phyloP scores from a whole-genome alignment of 2,113 vertebrate species.

The Opisthocomus hoazin region DNA sequence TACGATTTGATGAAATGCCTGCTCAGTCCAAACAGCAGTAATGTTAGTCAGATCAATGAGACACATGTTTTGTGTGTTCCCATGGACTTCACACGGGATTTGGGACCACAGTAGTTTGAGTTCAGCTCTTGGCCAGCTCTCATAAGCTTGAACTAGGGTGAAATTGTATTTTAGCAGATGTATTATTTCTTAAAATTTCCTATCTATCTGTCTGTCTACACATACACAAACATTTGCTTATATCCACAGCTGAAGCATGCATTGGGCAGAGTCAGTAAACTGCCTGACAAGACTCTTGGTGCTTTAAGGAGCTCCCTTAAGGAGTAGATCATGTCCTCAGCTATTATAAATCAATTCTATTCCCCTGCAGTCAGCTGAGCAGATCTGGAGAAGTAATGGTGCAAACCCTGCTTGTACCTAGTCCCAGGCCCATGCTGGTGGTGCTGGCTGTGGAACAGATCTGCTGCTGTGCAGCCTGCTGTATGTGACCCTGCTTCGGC shows the following conservation, averaged over 20 bases:
- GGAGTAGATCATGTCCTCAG: neutral
- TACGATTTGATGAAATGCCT: too few species aligned
- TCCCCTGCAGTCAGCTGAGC: neutral
- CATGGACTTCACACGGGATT: neutral
- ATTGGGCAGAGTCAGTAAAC: neutral
- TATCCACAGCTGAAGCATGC: too few species aligned
- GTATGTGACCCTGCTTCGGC: too few species aligned
- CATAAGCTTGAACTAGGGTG: neutral
- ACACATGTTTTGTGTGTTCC: neutral
- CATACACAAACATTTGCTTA: neutral
- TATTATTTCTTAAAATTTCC: neutral
- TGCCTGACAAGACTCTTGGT: neutral
- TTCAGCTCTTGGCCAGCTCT: neutral
- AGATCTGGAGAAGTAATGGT: neutral
- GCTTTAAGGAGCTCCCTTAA: neutral
- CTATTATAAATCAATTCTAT: neutral
- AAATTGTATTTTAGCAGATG: neutral
- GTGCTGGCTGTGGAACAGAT: neutral
- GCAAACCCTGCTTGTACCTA: neutral
- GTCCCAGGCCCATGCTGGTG: fast-evolving
- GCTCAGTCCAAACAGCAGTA: neutral
- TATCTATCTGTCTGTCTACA: neutral
- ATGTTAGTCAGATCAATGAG: neutral
- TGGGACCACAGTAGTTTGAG: neutral
- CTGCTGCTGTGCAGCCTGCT: too few species aligned